Conservation (phyloP, 2,113 vertebrate genomes). For the Chrysemys picta region DNA sequence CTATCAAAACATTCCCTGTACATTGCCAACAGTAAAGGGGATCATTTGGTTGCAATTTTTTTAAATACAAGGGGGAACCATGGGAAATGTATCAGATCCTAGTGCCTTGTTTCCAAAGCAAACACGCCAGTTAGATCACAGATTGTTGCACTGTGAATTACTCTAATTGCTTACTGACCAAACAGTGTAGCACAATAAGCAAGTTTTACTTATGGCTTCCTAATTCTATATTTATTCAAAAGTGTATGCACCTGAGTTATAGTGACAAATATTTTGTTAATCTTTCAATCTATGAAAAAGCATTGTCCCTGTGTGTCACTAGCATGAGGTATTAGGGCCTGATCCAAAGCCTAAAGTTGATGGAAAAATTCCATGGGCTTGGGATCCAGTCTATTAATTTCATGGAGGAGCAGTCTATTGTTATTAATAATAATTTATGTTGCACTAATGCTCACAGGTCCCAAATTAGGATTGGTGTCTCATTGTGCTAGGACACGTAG, state of each 20-base stretch:
- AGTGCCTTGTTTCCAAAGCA: not conserved
- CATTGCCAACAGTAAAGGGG: not conserved
- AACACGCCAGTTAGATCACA: not conserved
- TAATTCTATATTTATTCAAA: not conserved
- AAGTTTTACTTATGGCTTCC: not conserved
- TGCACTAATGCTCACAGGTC: not conserved
- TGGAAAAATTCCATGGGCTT: not conserved
- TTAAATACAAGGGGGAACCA: not conserved
- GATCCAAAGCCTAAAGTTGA: not conserved
- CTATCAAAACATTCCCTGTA: not conserved
- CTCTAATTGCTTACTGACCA: not conserved
- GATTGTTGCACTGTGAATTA: not conserved
- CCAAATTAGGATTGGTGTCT: not conserved
- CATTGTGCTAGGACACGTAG: not conserved
- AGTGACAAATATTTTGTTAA: not conserved
- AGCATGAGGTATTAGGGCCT: not conserved
- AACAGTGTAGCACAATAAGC: not conserved
- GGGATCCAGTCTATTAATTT: not conserved
- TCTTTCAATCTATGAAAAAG: not conserved
- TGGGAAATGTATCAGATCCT: not conserved
- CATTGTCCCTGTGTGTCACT: not conserved
- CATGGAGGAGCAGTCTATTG: not conserved
- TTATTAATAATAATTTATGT: not conserved
- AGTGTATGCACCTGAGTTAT: not conserved
- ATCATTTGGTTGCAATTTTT: not conserved